Percentiles rank a stretch among this genome's conserved stretches.
Conservation (phyloP, 1,140 invertebrate genomes). For the Pinna nobilis region DNA sequence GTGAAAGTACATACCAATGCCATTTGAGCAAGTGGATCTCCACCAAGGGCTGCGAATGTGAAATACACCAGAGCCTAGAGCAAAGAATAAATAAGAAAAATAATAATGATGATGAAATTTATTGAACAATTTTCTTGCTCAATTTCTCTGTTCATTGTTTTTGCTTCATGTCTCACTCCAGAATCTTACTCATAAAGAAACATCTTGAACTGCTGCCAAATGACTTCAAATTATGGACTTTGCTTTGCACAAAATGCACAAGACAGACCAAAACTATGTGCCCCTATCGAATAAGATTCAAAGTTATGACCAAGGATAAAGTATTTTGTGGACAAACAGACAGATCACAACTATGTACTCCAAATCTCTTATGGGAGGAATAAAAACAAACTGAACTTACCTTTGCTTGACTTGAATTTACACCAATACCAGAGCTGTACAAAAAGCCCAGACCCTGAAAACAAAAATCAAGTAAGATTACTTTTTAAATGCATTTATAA, state of each 20-base stretch:
- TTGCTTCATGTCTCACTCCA: too few species aligned
- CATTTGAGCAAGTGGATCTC: constrained; percentile 95
- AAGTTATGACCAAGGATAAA: too few species aligned
- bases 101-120: background rate
- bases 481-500: background rate
- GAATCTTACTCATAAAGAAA: too few species aligned
- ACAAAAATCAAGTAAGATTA: background rate
- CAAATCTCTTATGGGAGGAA: too few species aligned
- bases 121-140: background rate
- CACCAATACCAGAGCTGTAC: constrained; percentile 88
- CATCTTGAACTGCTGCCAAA: too few species aligned
- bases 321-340: too few species aligned
- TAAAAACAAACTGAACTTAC: constrained; percentile 47
- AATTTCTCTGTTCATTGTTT: background rate
- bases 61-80: constrained; percentile 90
- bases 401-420: constrained; percentile 90
- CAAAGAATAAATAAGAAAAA: constrained; percentile 28
- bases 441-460: constrained; percentile 90
- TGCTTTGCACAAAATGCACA: too few species aligned
- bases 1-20: constrained; percentile 83
- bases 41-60: constrained; percentile 91
- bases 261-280: too few species aligned
- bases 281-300: too few species aligned
- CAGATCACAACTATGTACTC: too few species aligned
- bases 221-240: too few species aligned